Evolutionary conservation across 2,113 vertebrate genomes (phyloP).

Genomic region (Apteryx owenii): DNA sequence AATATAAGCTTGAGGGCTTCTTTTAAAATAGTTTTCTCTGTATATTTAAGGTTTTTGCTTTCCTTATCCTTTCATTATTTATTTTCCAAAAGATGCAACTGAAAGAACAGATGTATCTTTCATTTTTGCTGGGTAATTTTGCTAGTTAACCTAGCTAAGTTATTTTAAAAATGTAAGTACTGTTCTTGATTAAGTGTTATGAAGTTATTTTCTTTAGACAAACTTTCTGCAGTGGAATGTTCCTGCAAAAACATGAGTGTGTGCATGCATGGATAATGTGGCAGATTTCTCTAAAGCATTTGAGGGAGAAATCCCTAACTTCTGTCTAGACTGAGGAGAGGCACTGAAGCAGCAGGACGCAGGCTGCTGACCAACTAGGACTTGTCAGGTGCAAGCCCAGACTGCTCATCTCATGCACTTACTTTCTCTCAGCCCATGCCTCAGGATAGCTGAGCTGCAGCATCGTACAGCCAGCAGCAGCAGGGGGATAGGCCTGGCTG

Average conservation of each 20-base stretch:
- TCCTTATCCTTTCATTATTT: background rate
- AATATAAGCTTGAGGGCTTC: slow-evolving; percentile 13
- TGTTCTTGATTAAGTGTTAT: background rate
- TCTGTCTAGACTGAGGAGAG: background rate
- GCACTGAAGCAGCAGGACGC: background rate
- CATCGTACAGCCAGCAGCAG: background rate
- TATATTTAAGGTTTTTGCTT: background rate
- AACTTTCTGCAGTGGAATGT: background rate
- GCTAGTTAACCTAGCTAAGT: background rate
- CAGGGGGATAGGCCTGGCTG: too few species aligned
- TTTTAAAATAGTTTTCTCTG: slow-evolving; percentile 1
- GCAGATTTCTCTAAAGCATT: background rate
- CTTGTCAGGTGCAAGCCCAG: background rate
- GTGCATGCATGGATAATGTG: background rate
- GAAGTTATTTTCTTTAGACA: background rate
- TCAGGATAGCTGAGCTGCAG: background rate
- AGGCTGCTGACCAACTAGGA: background rate
- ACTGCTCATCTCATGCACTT: background rate
- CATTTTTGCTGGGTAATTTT: background rate
- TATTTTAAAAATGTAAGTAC: background rate
- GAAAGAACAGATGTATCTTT: background rate
- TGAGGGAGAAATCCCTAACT: background rate
- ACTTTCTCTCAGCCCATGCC: too few species aligned
- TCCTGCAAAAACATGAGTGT: background rate
- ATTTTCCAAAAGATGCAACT: background rate